phyloP scores from a whole-genome alignment of 2,888 invertebrate genomes.

The Dromius quadrimaculatus region DNA sequence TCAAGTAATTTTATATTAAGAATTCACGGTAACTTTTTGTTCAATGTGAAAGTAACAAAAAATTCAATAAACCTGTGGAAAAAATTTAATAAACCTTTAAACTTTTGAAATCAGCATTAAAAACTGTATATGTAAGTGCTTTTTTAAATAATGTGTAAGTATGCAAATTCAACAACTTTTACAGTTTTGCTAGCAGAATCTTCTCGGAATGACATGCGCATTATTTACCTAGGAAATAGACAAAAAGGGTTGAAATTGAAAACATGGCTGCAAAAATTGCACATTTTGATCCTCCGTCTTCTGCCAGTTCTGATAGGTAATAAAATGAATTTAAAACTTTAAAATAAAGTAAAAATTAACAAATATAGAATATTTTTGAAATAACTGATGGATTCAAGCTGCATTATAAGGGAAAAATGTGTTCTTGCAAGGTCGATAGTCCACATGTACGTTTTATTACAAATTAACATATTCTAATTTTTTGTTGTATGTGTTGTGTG shows the following conservation, averaged over 20 bases:
- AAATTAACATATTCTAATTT: conserved; percentile 54
- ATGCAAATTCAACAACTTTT: no score
- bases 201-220: conserved; percentile 45
- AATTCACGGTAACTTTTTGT: conserved; percentile 1
- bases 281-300: conserved; percentile 87
- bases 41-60: no score
- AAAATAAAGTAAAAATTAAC: conserved; percentile 49
- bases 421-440: conserved; percentile 49
- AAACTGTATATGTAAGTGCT: no score
- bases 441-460: conserved; percentile 57
- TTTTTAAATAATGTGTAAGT: no score
- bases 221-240: conserved; percentile 46
- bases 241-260: conserved; percentile 53
- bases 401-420: conserved; percentile 47
- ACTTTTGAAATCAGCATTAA: no score
- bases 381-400: conserved; percentile 47
- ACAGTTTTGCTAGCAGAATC: no score
- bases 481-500: conserved; percentile 63
- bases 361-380: conserved; percentile 44
- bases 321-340: conserved; percentile 56
- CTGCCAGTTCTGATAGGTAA: conserved; percentile 93
- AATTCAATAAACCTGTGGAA: no score
- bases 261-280: conserved; percentile 70
- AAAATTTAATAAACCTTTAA: no score
- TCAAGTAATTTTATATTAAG: not conserved